Evolutionary conservation across 2,888 invertebrate species (phyloP).

Genomic region (Zhuqinia jingwanae): DNA sequence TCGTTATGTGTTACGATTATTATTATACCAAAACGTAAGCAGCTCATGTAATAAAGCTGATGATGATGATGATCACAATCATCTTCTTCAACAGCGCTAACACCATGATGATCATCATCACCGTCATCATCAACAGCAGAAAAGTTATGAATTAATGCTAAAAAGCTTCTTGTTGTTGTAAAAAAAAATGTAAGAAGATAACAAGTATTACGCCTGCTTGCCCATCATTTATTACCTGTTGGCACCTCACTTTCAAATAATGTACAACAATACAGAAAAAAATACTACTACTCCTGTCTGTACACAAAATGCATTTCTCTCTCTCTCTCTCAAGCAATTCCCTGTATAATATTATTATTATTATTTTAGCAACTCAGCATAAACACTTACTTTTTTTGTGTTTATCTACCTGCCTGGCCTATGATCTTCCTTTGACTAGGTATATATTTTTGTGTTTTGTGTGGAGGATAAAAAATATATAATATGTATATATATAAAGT

Average conservation of each 20-base stretch:
- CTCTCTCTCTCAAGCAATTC: too few relatives aligned
- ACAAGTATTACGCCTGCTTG: slow-evolving; percentile 51
- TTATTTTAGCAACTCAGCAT: neutral
- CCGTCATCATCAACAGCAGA: neutral
- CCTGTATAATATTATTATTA: too few relatives aligned
- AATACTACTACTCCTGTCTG: neutral
- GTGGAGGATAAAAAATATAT: too few relatives aligned
- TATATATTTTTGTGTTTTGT: too few relatives aligned
- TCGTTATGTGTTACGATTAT: neutral
- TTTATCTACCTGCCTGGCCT: slow-evolving; percentile 7
- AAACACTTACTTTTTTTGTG: neutral
- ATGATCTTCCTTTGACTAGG: too few relatives aligned
- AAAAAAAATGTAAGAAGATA: neutral
- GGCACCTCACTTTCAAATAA: slow-evolving; percentile 68
- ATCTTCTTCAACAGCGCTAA: neutral
- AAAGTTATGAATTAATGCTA: slow-evolving; percentile 16
- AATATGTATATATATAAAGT: too few relatives aligned
- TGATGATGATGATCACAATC: neutral
- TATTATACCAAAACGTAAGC: too few relatives aligned
- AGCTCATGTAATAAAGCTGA: neutral
- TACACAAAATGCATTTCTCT: neutral
- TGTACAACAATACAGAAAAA: slow-evolving; percentile 39
- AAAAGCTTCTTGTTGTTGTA: slow-evolving; percentile 11
- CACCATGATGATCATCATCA: neutral
- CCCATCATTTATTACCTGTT: slow-evolving; percentile 68